Base-by-base conservation (phyloP, 2,888 invertebrate genomes). In the Escarpia spicata region DNA sequence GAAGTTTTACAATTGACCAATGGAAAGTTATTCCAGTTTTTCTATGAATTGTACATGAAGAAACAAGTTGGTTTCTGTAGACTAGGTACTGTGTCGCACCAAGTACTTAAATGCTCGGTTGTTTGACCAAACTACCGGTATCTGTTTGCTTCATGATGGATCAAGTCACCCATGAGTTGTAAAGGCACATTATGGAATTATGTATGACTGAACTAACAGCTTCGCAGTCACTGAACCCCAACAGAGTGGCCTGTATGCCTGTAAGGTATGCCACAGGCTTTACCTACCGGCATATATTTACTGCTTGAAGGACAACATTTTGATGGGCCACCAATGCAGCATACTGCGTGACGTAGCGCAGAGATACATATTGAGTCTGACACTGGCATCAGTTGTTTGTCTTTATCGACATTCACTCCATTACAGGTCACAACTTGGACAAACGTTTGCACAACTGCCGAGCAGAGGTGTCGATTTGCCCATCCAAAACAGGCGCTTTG, bases 401-500 rank as follows among this genome's bases (percentile, higher is more conserved):
- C n/a, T 75, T 75, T 26, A n/a, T n/a, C 19, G n/a, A 75, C 75
- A 75, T 75, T 75, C 19, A 26, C n/a, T 75, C 19, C 6, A 26
- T 75, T 26, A 75, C 75, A 75, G n/a, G 19, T 75, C 75, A 75
- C 75, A n/a, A 26, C 75, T 75, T 75, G 75, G 75, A 75, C 19
- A 75, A 75, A 26, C 75, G 75, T 15, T 4, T 75, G 75, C 26
- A 26, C 75, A 75, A 26, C 75, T 75, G 75, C 75, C 75, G 6
- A 26, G n/a, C 75, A 6, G 75, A 75, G 75, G 75, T 75, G 75
- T 75, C 75, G 26, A 26, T 26, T 75, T 26, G n/a, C 75, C n/a
- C 75, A 75, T 75, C 75, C 75, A 75, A 75, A 75, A 75, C n/a
- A 75, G 75, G 75, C 75, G 19, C 75, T 75, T 75, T 75, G 75